These are phyloP conservation scores for Drosophila miranda DNA, from an alignment of 1,140 invertebrate genomes.

Conservation along the genomic window DNA sequence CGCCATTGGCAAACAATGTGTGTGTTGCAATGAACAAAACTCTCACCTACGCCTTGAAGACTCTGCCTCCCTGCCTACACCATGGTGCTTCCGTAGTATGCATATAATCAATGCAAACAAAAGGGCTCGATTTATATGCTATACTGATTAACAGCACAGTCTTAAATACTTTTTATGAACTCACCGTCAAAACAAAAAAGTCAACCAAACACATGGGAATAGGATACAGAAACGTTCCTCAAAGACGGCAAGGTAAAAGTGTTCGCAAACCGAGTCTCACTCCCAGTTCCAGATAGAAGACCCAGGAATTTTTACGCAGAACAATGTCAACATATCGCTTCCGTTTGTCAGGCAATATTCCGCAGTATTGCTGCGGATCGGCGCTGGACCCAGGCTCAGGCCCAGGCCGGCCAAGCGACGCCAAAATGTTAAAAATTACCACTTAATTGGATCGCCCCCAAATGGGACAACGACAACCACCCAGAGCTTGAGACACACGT, in stretches of 20 bases:
- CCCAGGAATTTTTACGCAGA: constrained; percentile 58
- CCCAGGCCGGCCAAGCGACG: constrained; percentile 33
- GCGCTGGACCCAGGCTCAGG: constrained; percentile 4
- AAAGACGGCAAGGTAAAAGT: neutral
- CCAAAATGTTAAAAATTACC: constrained; percentile 72
- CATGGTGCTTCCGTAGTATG: constrained; percentile 9
- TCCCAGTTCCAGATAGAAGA: constrained; percentile 12
- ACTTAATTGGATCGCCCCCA: constrained; percentile 66
- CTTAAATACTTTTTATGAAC: constrained; percentile 73
- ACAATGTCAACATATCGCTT: constrained; percentile 76
- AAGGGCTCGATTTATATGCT: constrained; percentile 37
- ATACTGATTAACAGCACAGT: constrained; percentile 52
- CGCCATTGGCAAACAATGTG: constrained; percentile 59
- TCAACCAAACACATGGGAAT: constrained; percentile 32
- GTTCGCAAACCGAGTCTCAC: constrained; percentile 3
- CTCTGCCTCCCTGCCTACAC: neutral
- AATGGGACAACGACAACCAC: constrained; percentile 41
- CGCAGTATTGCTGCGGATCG: neutral
- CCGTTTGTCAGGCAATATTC: constrained; percentile 71
- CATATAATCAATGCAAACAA: constrained; percentile 65
- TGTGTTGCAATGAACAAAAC: constrained; percentile 25
- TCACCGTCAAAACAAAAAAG: constrained; percentile 44
- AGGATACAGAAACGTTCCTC: constrained; percentile 14
- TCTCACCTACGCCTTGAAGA: constrained; percentile 49
- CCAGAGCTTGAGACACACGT: constrained; percentile 39